Percentiles rank a stretch among this genome's conserved stretches.
phyloP scores from a whole-genome alignment of 2,888 invertebrate genomes.

The Ormyrus rosae region DNA sequence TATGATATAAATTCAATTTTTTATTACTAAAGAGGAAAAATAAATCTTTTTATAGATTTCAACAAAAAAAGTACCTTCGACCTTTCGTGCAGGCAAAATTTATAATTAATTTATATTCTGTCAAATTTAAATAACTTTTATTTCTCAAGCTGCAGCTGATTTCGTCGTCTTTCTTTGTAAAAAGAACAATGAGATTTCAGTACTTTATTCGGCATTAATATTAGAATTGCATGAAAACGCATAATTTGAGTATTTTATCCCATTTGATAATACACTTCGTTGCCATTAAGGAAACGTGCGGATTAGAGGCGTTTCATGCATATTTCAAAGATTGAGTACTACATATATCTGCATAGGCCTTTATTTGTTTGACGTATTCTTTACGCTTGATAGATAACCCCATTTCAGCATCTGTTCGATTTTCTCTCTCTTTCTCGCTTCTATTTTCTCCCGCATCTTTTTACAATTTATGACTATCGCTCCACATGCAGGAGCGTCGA shows the following conservation, averaged over 20 bases:
- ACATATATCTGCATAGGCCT: slow-evolving; percentile 7
- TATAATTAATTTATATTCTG: no score
- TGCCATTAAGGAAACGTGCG: slow-evolving; percentile 18
- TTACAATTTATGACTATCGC: slow-evolving; percentile 51
- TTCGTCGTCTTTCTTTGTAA: no score
- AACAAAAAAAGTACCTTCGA: no score
- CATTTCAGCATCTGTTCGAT: slow-evolving; percentile 50
- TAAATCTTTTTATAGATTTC: no score
- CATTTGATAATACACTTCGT: neutral
- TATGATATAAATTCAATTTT: no score
- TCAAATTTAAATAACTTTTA: no score
- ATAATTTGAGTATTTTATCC: neutral
- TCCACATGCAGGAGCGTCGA: slow-evolving; percentile 4
- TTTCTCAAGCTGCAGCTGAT: no score
- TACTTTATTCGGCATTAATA: slow-evolving; percentile 20
- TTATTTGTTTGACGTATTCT: slow-evolving; percentile 40
- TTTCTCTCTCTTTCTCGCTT: slow-evolving; percentile 18
- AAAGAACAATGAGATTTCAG: no score
- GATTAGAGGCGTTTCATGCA: neutral
- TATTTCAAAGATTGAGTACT: neutral
- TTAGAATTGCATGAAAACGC: slow-evolving; percentile 36
- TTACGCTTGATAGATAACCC: slow-evolving; percentile 47
- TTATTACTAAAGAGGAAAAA: no score
- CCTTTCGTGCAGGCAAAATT: no score
- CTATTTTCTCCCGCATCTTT: slow-evolving; percentile 12